Conservation (phyloP, 2,888 invertebrate species). For the Thysanoteuthis rhombus region DNA sequence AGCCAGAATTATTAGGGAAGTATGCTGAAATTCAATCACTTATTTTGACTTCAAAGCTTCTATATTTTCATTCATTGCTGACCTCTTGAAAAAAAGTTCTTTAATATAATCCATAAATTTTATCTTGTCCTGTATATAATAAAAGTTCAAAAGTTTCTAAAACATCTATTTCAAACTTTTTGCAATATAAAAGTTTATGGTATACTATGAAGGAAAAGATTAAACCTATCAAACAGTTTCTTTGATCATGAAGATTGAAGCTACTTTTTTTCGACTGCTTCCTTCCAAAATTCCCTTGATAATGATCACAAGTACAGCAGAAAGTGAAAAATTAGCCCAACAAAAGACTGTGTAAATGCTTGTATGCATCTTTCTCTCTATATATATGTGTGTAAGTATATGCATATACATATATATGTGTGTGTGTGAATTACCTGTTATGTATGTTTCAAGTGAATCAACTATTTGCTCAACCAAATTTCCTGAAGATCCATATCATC, state of each 20-base stretch:
- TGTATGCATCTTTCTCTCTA: too few relatives aligned
- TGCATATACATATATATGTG: background rate
- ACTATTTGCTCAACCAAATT: background rate
- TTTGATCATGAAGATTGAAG: background rate
- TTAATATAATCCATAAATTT: too few relatives aligned
- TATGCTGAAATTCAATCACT: too few relatives aligned
- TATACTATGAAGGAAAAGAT: background rate
- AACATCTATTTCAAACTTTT: background rate
- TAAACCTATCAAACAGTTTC: background rate
- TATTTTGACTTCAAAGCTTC: too few relatives aligned
- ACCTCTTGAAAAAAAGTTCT: too few relatives aligned
- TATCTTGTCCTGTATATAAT: too few relatives aligned
- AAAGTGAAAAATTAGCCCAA: background rate
- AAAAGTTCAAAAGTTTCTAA: background rate
- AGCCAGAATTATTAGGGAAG: too few relatives aligned
- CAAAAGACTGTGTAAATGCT: background rate
- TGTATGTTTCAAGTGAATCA: background rate
- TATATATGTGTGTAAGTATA: fast-evolving
- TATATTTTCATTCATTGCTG: too few relatives aligned
- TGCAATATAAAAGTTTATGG: background rate
- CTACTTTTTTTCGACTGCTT: background rate
- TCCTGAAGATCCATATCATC: background rate
- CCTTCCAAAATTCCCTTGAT: background rate
- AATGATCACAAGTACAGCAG: background rate
- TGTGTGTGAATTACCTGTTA: background rate